Evolutionary conservation across 2,113 vertebrate genomes (phyloP).

Genomic region (Accipiter virgatus): DNA sequence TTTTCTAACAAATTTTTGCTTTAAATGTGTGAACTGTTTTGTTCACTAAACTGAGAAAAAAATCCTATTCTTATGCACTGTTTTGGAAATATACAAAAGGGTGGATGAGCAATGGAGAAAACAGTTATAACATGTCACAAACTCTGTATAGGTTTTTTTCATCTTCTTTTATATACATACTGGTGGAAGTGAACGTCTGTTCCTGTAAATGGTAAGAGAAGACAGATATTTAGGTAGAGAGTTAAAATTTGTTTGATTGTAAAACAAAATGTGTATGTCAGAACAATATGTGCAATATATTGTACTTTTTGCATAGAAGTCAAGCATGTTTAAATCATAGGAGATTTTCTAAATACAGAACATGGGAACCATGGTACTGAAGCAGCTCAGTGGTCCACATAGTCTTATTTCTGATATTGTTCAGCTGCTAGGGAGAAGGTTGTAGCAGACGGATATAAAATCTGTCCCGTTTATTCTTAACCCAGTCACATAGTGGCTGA

Average conservation of each 20-base stretch:
- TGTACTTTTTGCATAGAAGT: neutral
- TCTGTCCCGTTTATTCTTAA: neutral
- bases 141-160: neutral
- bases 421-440: constrained; percentile 1
- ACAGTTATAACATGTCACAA: neutral
- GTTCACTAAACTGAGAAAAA: neutral
- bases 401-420: neutral
- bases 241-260: neutral
- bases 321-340: neutral
- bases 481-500: neutral
- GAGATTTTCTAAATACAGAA: neutral
- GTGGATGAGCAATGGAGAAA: neutral
- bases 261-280: neutral
- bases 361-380: neutral
- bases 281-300: neutral
- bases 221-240: neutral
- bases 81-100: neutral
- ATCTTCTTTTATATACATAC: neutral
- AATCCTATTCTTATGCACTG: neutral
- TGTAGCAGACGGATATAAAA: neutral
- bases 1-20: neutral
- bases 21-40: neutral
- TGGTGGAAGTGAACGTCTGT: neutral
- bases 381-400: neutral
- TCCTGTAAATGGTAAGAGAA: neutral